Evolutionary conservation across 2,888 invertebrate genomes (phyloP).

Genomic region (Scaptomyza tumidula): DNA sequence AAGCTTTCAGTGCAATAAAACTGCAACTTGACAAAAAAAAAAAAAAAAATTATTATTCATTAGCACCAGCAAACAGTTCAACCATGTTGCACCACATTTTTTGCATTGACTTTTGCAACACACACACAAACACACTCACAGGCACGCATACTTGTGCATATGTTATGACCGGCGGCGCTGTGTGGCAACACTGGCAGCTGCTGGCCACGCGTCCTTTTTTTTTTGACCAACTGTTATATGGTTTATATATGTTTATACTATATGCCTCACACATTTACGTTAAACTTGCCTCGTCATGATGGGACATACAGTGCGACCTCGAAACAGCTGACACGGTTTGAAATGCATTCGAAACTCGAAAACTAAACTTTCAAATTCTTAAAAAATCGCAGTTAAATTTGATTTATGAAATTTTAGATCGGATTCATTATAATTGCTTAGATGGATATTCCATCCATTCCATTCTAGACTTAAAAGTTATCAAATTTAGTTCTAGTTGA

Average conservation of each 20-base stretch:
- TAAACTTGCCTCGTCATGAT: conserved; percentile 42
- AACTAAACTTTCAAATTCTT: too few species aligned
- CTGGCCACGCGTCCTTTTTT: conserved; percentile 38
- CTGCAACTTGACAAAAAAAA: conserved; percentile 13
- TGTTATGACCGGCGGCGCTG: conserved; percentile 31
- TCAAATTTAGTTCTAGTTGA: too few species aligned
- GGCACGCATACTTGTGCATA: neutral
- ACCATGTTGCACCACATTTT: conserved; percentile 16
- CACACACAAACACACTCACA: conserved; percentile 2
- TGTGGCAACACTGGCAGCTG: conserved; percentile 46
- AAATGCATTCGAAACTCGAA: too few species aligned
- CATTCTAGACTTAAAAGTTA: too few species aligned
- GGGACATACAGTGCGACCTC: conserved; percentile 25
- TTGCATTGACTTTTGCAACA: conserved; percentile 58
- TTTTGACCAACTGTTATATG: conserved; percentile 65
- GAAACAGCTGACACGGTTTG: neutral
- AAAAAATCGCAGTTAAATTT: too few species aligned
- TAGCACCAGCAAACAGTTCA: neutral
- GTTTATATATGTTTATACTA: conserved; percentile 20
- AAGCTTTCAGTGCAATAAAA: conserved; percentile 47
- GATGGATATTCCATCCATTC: too few species aligned
- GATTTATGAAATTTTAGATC: too few species aligned
- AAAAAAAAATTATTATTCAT: conserved; percentile 7
- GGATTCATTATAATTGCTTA: too few species aligned
- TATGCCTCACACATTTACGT: neutral